Evolutionary conservation across 1,140 invertebrate genomes (phyloP).

Genomic region (Panagrolaimus sp.): DNA sequence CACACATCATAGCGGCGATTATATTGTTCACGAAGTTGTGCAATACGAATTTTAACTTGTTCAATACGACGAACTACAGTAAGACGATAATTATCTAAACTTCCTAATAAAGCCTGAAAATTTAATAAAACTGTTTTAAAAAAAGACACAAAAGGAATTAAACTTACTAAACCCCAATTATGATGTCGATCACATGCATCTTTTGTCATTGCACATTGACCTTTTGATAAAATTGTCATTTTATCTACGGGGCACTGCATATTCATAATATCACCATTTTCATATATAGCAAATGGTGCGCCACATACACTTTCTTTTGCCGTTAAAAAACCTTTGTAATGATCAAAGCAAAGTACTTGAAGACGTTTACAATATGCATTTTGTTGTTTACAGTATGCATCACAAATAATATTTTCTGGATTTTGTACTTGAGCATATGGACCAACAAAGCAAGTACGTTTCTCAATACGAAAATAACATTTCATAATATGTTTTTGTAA

Average conservation of each 20-base stretch:
- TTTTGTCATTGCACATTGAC: neutral
- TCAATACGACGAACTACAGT: neutral
- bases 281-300: neutral
- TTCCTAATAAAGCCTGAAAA: neutral
- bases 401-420: neutral
- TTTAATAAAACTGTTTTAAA: too few relatives aligned
- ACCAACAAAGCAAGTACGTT: neutral
- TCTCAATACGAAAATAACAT: neutral
- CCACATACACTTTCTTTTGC: slow-evolving; percentile 5
- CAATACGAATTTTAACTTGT: neutral
- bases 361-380: neutral
- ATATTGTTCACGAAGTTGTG: neutral
- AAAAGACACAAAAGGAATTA: neutral
- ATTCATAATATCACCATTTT: neutral
- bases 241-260: neutral
- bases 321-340: neutral
- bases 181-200: neutral
- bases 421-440: neutral
- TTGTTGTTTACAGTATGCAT: neutral
- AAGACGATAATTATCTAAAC: neutral
- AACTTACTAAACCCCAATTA: neutral
- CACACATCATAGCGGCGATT: neutral
- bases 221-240: neutral
- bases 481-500: neutral
- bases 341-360: slow-evolving; percentile 1